A percentile compares a stretch with the other conserved stretches of the same genome.
Conservation (phyloP, 2,113 vertebrate species). For the Mormoops blainvillei region DNA sequence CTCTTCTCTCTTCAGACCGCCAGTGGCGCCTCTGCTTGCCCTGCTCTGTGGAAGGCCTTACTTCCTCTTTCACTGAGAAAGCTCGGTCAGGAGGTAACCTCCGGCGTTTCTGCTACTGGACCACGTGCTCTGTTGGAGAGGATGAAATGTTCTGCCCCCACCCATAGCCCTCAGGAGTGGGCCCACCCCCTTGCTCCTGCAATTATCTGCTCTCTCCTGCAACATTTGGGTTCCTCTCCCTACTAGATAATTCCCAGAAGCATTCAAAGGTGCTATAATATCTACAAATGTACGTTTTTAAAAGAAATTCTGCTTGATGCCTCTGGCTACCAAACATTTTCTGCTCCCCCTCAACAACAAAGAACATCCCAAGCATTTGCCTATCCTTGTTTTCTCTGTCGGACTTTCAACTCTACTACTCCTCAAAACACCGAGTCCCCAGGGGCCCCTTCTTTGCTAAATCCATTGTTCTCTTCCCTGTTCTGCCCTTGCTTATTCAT, state of each 20-base stretch:
- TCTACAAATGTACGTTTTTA: background rate
- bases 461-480: background rate
- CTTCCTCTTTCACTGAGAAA: background rate
- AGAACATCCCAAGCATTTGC: background rate
- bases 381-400: background rate
- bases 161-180: background rate
- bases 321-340: background rate
- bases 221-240: background rate
- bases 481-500: background rate
- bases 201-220: background rate
- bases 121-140: background rate
- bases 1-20: background rate
- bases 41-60: background rate
- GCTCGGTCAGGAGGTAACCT: background rate
- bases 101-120: background rate
- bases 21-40: background rate
- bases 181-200: background rate
- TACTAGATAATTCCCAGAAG: background rate
- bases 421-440: background rate
- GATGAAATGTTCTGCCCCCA: accelerated
- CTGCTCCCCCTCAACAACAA: background rate
- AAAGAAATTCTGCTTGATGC: background rate
- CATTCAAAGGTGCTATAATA: background rate
- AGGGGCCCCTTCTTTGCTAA: background rate
- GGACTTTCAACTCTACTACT: background rate